phyloP scores from a whole-genome alignment of 2,888 invertebrate species.

The Tetragonisca angustula region DNA sequence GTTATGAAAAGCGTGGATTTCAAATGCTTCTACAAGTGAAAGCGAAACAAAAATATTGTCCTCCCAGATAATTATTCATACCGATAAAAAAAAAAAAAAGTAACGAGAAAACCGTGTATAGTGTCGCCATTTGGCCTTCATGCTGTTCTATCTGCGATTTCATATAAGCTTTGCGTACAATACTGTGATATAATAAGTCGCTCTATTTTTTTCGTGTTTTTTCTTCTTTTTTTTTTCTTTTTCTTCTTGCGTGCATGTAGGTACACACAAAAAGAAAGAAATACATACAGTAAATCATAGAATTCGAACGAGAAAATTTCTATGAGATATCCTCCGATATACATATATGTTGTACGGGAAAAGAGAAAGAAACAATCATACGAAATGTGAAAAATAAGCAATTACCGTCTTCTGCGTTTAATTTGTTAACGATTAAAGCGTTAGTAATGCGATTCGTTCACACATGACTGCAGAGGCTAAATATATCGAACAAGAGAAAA shows the following conservation, averaged over 20 bases:
- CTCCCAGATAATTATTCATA: conserved; percentile 58
- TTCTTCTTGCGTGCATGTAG: conserved; percentile 55
- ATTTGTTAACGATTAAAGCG: conserved; percentile 57
- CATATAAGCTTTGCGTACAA: conserved; percentile 80
- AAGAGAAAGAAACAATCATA: conserved; percentile 15
- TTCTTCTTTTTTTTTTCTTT: conserved; percentile 67
- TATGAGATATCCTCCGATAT: conserved; percentile 24
- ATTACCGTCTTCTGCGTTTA: conserved; percentile 59
- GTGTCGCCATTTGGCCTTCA: conserved; percentile 80
- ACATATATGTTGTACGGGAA: conserved; percentile 5
- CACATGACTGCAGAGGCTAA: conserved; percentile 58
- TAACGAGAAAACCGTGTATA: conserved; percentile 61
- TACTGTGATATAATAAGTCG: conserved; percentile 82
- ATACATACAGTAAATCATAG: not conserved
- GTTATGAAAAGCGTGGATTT: conserved; percentile 24
- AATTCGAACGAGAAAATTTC: conserved; percentile 33
- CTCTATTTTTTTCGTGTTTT: conserved; percentile 72
- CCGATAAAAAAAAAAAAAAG: conserved; percentile 41
- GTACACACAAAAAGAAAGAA: not conserved
- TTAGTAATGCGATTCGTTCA: conserved; percentile 47
- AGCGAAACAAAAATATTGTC: conserved; percentile 56
- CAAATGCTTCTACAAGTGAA: conserved; percentile 59
- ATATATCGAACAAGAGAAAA: conserved; percentile 58
- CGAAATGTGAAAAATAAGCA: conserved; percentile 42
- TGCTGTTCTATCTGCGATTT: conserved; percentile 81